Evolutionary conservation across 2,113 vertebrate genomes (phyloP), one percentile per base, ranked within the genome.

Genomic region (Coracopsis vasa): DNA sequence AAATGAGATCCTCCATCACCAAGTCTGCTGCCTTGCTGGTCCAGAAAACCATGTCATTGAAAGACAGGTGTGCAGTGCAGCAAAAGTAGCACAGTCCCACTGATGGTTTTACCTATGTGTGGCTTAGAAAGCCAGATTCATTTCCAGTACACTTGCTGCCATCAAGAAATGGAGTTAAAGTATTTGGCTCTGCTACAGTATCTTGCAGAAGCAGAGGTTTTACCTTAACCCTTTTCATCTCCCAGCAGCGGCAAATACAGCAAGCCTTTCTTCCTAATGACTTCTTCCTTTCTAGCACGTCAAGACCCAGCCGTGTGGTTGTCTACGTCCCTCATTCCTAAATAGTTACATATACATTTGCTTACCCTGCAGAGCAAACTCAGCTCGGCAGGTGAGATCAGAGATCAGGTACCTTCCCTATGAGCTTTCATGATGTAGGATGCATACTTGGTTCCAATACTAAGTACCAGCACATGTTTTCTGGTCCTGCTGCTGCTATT

Each of bases 381-480:
- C 64, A 66, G 23, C 45, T 53, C 1, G 3, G 53, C 19, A 11
- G 42, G 39, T 67, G 29, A 86, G 29, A 42, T 25, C 44, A 61
- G 29, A 86, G 29, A 42, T 25, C 44, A 61, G 61, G 12, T 11
- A 51, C 27, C 23, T 23, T 50, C 35, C 0, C 2, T 33, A 41
- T 4, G 27, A 41, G 8, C 10, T 71, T 78, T 61, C 48, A 14
- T 0, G 0, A 24, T 44, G 15, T 16, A 56, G 23, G 19, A 3
- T 35, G 6, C 33, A 9, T 9, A 15, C 4, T 29, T 58, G 23
- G 4, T 70, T 78, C 14, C 50, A 73, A 27, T 44, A 39, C 6
- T 31, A 48, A 23, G 20, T 17, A 45, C 8, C 61, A 67, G 37
- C 18, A 39, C 2, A 31, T 6, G 6, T 23, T 87, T 33, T 62